Percentiles rank a stretch among this genome's conserved stretches.
These are phyloP conservation scores for Plectus sambesii DNA, from an alignment of 1,140 invertebrate species.

Conservation along the genomic window DNA sequence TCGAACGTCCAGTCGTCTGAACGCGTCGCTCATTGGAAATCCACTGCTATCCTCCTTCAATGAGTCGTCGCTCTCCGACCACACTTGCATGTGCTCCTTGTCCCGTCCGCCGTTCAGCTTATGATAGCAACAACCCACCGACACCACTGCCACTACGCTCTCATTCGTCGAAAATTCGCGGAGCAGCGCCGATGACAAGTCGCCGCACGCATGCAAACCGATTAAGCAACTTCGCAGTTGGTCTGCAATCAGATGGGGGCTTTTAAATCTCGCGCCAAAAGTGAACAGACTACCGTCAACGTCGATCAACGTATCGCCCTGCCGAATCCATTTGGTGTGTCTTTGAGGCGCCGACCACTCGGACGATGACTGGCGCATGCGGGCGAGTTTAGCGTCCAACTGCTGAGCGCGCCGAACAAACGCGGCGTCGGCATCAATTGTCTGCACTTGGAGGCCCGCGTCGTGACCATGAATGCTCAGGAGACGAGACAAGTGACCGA, in stretches of 20 bases:
- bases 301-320: slow-evolving; percentile 8
- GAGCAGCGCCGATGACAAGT: slow-evolving; percentile 29
- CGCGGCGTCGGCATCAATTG: slow-evolving; percentile 22
- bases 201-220: slow-evolving; percentile 36
- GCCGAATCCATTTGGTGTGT: slow-evolving; percentile 1
- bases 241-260: slow-evolving; percentile 3
- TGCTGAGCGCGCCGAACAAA: slow-evolving; percentile 15
- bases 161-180: slow-evolving; percentile 20
- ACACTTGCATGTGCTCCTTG: slow-evolving; percentile 22
- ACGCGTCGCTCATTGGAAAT: slow-evolving; percentile 27
- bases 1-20: slow-evolving; percentile 3
- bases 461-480: slow-evolving; percentile 18
- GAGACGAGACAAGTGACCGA: slow-evolving; percentile 33
- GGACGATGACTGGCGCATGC: not conserved
- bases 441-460: slow-evolving; percentile 11
- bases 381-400: slow-evolving; percentile 12
- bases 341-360: slow-evolving; percentile 1
- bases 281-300: slow-evolving; percentile 17
- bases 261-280: slow-evolving; percentile 8
- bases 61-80: not conserved
- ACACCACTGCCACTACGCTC: slow-evolving; percentile 15
- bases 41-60: slow-evolving; percentile 6
- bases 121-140: slow-evolving; percentile 38
- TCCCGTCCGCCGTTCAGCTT: slow-evolving; percentile 33
- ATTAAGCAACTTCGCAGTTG: slow-evolving; percentile 17